Evolutionary conservation across 2,113 vertebrate genomes (phyloP).

Genomic region (Willisornis vidua): DNA sequence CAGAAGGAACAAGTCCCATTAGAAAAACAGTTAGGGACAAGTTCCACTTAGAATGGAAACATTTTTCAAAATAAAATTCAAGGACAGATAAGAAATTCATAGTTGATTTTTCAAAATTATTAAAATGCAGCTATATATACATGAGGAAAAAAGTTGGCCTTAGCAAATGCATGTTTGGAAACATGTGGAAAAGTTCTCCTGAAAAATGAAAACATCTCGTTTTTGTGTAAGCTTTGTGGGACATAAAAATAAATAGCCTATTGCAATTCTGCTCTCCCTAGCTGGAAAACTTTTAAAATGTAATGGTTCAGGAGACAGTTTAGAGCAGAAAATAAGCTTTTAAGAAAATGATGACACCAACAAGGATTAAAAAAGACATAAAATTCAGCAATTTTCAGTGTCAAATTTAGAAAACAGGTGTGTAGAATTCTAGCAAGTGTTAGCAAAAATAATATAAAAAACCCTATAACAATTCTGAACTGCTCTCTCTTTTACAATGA

Average conservation of each 20-base stretch:
- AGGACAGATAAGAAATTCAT: neutral
- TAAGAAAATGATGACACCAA: neutral
- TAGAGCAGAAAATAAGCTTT: conserved; percentile 1
- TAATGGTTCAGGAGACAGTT: neutral
- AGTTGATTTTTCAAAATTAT: neutral
- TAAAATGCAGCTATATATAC: neutral
- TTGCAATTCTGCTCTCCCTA: conserved; percentile 3
- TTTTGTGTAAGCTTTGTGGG: neutral
- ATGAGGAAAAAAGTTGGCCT: neutral
- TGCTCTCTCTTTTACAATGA: conserved; percentile 16
- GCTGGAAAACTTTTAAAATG: conserved; percentile 35
- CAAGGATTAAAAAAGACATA: neutral
- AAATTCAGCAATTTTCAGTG: conserved; percentile 41
- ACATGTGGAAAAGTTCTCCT: neutral
- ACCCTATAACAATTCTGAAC: neutral
- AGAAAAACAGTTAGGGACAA: neutral
- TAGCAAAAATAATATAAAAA: neutral
- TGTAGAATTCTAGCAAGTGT: conserved; percentile 4
- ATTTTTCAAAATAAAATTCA: neutral
- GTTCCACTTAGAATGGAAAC: neutral
- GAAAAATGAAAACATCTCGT: neutral
- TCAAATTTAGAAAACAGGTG: conserved; percentile 49
- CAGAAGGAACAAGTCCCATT: neutral
- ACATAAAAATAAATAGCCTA: neutral
- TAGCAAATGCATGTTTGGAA: neutral